These are phyloP conservation scores for Ploceus nigricollis DNA, from an alignment of 2,113 vertebrate species.

Conservation along the genomic window DNA sequence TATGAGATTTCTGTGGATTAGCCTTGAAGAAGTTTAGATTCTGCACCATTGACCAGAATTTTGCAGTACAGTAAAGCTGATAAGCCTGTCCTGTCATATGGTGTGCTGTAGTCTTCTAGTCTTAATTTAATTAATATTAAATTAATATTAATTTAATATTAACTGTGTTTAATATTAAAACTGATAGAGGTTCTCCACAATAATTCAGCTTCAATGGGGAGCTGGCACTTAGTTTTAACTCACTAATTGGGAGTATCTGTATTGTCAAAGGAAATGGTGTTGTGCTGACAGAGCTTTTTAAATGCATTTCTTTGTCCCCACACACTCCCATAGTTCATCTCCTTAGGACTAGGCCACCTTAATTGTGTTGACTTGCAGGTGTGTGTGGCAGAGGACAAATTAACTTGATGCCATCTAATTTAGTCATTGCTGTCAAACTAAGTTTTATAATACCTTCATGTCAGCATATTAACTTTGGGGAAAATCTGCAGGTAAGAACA, in stretches of 20 bases:
- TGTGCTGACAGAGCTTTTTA: neutral
- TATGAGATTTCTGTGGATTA: neutral
- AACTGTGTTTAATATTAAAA: neutral
- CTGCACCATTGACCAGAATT: neutral
- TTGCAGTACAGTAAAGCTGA: neutral
- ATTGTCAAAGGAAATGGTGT: neutral
- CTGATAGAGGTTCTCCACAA: neutral
- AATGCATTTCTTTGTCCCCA: neutral
- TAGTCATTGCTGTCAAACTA: neutral
- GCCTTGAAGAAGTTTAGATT: neutral
- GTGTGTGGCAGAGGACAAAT: neutral
- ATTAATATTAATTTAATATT: too few relatives aligned
- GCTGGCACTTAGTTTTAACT: neutral
- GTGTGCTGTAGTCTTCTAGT: neutral
- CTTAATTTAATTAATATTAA: too few relatives aligned
- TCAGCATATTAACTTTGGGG: neutral
- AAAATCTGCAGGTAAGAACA: neutral
- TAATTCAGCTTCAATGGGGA: neutral
- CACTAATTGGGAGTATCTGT: neutral
- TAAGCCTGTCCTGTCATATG: fast-evolving
- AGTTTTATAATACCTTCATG: neutral
- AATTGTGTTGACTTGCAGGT: neutral
- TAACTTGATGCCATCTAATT: neutral
- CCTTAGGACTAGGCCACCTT: neutral
- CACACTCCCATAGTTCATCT: neutral